Evolutionary conservation across 2,113 vertebrate species (phyloP), one percentile per base, ranked within the genome.

Genomic region (Pygoscelis adeliae): DNA sequence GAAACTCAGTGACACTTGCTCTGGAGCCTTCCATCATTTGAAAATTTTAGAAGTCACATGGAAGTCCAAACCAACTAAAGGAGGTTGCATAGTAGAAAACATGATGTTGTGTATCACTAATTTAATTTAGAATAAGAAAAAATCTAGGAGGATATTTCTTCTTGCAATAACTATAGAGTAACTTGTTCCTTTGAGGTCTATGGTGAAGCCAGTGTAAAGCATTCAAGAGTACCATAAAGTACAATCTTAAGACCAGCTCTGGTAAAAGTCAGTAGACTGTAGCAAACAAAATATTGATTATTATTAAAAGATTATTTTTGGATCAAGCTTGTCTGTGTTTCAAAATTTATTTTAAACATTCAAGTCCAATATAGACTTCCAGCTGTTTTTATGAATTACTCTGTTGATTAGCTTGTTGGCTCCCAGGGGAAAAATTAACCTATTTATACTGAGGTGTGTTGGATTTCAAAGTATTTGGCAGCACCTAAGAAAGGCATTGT

Each of bases 271-370:
- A 50, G 42, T 69, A 89, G 82, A 94, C 82, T 95, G 92, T 79
- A 77, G 74, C 46, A 95, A 97, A 65, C 49, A 93, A 91, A 95
- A 86, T 72, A 82, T 30, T 96, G 70, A 77, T 90, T 94, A 90
- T 95, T 91, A 88, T 92, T 77, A 82, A 86, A 94, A 91, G 52
- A 76, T 85, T 94, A 82, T 89, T 96, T 92, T 97, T 91, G 36
- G 61, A 88, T 89, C 50, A 83, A 79, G 47, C 53, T 71, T 81
- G 58, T 90, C 90, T 90, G 55, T 87, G 79, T 91, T 92, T 92
- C 55, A 91, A 44, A 92, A 71, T 80, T 49, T 88, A 74, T 62
- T 90, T 95, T 80, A 95, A 95, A 76, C 52, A 47, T 69, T 89
- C 27, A 80, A 36, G 40, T 91, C 40, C 25, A 73, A 87, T 50